These are phyloP conservation scores for Maccullochella peelii DNA, from an alignment of 2,113 vertebrate genomes.

Conservation along the genomic window DNA sequence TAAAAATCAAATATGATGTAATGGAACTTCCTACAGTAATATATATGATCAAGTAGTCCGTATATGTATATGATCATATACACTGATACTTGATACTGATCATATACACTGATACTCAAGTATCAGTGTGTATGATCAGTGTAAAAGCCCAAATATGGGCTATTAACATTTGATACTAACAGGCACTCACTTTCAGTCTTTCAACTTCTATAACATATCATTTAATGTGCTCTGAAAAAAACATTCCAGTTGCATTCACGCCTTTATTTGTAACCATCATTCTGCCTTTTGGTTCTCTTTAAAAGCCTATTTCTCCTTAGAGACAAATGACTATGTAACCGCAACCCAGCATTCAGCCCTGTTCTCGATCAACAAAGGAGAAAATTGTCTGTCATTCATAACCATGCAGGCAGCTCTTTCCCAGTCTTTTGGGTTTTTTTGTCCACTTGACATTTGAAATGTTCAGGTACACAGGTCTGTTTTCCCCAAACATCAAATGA, in stretches of 20 bases:
- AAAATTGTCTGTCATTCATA: slow-evolving; percentile 18
- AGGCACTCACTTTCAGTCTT: background rate
- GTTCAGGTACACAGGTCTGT: slow-evolving; percentile 12
- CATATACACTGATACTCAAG: too few relatives aligned
- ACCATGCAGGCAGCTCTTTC: background rate
- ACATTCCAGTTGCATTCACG: background rate
- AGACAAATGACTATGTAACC: background rate
- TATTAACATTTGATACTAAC: too few relatives aligned
- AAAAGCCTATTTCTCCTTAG: slow-evolving; percentile 1
- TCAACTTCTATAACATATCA: background rate
- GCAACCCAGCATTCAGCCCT: background rate
- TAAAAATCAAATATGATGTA: too few relatives aligned
- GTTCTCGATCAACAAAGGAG: background rate
- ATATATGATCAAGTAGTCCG: too few relatives aligned
- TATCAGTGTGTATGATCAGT: too few relatives aligned
- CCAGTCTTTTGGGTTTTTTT: background rate
- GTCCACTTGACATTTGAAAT: slow-evolving; percentile 57
- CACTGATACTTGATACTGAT: too few relatives aligned
- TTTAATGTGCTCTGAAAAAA: background rate
- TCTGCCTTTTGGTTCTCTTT: background rate
- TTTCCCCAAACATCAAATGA: slow-evolving; percentile 39
- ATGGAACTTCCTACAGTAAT: too few relatives aligned
- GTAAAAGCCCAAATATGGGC: too few relatives aligned
- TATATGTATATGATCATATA: too few relatives aligned
- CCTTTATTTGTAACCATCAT: background rate